Conservation (phyloP, 2,113 vertebrate species). For the Alligator mississippiensis region DNA sequence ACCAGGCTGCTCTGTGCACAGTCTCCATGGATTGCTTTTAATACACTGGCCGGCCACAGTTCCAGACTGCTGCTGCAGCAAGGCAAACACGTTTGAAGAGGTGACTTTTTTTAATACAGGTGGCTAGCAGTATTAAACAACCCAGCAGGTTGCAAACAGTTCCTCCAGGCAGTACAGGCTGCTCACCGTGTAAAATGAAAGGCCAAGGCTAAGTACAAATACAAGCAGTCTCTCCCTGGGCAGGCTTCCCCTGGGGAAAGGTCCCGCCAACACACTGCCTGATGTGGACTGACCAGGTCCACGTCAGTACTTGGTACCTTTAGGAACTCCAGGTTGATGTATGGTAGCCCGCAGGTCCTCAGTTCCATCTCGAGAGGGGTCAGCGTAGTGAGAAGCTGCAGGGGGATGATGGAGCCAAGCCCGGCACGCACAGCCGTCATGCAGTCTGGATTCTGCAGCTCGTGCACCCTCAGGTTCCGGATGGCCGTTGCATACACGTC, state of each 20-base stretch:
- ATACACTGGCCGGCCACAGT: background rate
- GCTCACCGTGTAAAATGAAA: background rate
- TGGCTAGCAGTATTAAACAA: rapidly evolving
- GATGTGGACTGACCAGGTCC: background rate
- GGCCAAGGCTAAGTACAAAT: rapidly evolving
- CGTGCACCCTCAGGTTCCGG: slow-evolving; percentile 88
- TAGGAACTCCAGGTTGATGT: slow-evolving; percentile 97
- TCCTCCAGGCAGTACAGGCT: too few relatives aligned
- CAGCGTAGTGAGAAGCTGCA: slow-evolving; percentile 93
- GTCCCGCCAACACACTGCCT: rapidly evolving
- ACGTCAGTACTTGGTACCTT: slow-evolving; percentile 79
- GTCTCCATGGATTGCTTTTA: background rate
- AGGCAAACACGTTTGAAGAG: background rate
- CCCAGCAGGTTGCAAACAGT: background rate
- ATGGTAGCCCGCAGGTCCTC: slow-evolving; percentile 93
- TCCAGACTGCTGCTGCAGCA: background rate
- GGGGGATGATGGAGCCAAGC: slow-evolving; percentile 93
- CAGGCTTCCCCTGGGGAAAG: rapidly evolving
- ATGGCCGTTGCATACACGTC: slow-evolving; percentile 90
- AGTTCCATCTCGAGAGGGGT: slow-evolving; percentile 94
- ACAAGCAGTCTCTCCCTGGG: background rate
- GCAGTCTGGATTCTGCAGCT: slow-evolving; percentile 92
- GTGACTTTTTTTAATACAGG: rapidly evolving
- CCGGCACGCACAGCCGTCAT: slow-evolving; percentile 92
- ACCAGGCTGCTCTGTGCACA: rapidly evolving